Evolutionary conservation across 2,113 vertebrate genomes (phyloP).

Genomic region (Anolis sagrei): DNA sequence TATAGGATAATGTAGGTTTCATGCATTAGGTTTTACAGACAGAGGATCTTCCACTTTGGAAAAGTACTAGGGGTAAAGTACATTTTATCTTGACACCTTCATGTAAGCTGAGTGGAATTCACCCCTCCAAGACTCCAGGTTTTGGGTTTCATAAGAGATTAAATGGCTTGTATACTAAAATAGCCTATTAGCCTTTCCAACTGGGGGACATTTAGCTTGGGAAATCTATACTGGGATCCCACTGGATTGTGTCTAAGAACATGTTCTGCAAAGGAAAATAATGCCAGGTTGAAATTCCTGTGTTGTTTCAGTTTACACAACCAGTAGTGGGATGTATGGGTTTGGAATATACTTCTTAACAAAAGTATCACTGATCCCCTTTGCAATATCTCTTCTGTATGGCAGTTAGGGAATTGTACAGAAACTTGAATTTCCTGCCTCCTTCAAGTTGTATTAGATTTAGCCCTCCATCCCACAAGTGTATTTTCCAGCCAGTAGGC

Average conservation of each 20-base stretch:
- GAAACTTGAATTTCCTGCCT: background rate
- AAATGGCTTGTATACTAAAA: slow-evolving; percentile 48
- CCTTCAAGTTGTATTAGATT: background rate
- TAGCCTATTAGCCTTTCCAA: slow-evolving; percentile 20
- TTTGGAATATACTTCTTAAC: background rate
- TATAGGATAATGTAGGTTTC: background rate
- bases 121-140: background rate
- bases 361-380: background rate
- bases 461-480: too few relatives aligned
- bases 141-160: background rate
- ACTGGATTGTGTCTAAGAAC: background rate
- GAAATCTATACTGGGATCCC: slow-evolving; percentile 43
- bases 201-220: slow-evolving; percentile 44
- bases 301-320: background rate
- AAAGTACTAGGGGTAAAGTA: background rate
- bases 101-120: background rate
- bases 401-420: background rate
- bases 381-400: background rate
- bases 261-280: slow-evolving; percentile 11
- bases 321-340: background rate
- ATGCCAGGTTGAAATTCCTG: background rate
- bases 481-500: background rate
- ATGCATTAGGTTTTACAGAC: background rate
- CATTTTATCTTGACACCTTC: background rate
- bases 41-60: background rate